These are phyloP conservation scores for Abscondita cerata DNA, from an alignment of 2,888 invertebrate species.

Conservation along the genomic window DNA sequence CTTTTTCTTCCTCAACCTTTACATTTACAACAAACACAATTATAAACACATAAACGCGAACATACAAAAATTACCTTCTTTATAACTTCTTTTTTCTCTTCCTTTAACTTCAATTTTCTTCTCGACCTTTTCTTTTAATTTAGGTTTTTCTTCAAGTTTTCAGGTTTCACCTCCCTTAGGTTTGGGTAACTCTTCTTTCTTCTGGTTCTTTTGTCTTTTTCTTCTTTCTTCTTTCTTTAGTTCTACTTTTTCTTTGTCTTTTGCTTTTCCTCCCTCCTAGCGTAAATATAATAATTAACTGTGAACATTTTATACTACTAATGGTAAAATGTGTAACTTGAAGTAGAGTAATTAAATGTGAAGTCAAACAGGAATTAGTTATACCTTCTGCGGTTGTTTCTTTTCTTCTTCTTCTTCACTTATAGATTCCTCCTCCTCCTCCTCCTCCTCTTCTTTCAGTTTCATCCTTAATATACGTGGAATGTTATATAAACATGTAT, in stretches of 20 bases:
- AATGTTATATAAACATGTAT: constrained; percentile 1
- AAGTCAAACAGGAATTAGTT: no score
- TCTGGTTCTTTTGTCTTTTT: constrained; percentile 54
- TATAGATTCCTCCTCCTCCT: constrained; percentile 59
- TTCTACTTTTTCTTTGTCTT: constrained; percentile 28
- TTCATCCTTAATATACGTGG: constrained; percentile 26
- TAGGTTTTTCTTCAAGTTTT: constrained; percentile 37
- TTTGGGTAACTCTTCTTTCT: constrained; percentile 48
- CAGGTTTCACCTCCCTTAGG: constrained; percentile 50
- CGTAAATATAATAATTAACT: neutral
- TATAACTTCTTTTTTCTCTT: constrained; percentile 43
- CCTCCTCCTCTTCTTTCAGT: constrained; percentile 48
- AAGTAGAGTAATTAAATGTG: no score
- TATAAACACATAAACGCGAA: constrained; percentile 7
- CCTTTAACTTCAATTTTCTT: constrained; percentile 52
- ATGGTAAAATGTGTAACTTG: no score
- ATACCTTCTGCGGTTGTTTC: constrained; percentile 50
- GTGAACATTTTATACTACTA: no score
- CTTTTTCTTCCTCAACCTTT: constrained; percentile 51
- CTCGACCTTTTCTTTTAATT: constrained; percentile 46
- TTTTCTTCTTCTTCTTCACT: constrained; percentile 57
- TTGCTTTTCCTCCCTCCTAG: constrained; percentile 3
- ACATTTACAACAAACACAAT: constrained; percentile 18
- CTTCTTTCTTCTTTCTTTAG: constrained; percentile 55
- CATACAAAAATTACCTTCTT: constrained; percentile 16